Evolutionary conservation across 1,140 invertebrate genomes (phyloP), one percentile per base, ranked within the genome.

Genomic region (Habropoda laboriosa): DNA sequence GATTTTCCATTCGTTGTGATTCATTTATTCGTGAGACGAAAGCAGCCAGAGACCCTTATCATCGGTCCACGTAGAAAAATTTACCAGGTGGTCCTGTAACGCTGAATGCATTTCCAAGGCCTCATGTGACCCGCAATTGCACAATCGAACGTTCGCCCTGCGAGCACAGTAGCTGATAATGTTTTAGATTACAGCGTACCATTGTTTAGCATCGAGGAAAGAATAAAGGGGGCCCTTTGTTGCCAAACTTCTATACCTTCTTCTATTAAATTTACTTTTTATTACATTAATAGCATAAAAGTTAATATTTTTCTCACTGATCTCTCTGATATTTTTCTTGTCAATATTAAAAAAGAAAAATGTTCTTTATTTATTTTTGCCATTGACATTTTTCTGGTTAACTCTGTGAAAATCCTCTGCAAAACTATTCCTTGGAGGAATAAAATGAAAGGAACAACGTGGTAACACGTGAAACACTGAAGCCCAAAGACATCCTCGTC

Each of bases 1-100:
- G 8, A 51, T 38, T 72, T 66, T 58, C 13, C 58, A 40, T 21
- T 8, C 45, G 58, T 74, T 66, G 53, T 51, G 24, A 80, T 75
- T 80, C 61, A 67, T 75, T 75, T 75, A 74, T 66, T 79, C 70
- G 24, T 58, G 42, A 79, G 38, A 7, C 35, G 13, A 12, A 55
- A 38, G 38, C 73, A 80, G 64, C 64, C 77, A n/a, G 57, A 53
- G 16, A 53, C 30, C n/a, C n/a, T n/a, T 80, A 38, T 64, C 76
- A 81, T 81, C 64, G 47, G 27, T 13, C 13, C 13, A 51, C 21
- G n/a, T 30, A 53, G 27, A 40, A 63, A 81, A 66, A 63, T 45
- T 27, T 61, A 76, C 79, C 74, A 81, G 74, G 64, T 77, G 64
- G 24, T 60, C 45, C 42, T 60, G 24, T 60, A 27, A 58, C 35